Evolutionary conservation across 64 coral and sea anemone genomes (phyloP).

Genomic region (Pachyseris speciosa): DNA sequence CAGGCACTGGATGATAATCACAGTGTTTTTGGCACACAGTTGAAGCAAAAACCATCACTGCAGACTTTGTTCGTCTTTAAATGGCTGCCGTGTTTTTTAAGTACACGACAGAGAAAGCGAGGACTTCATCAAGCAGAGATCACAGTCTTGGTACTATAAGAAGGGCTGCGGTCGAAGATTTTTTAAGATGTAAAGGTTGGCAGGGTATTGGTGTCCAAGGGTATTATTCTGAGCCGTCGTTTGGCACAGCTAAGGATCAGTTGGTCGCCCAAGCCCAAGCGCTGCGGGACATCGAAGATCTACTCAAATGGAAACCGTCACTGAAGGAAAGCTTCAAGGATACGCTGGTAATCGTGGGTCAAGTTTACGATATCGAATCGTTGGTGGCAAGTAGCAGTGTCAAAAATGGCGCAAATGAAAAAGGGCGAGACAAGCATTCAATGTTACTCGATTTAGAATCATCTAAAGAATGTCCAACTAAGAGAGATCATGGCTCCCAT

Average conservation of each 20-base stretch:
- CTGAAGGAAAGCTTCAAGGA: constrained; percentile 10
- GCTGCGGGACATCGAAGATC: constrained; percentile 26
- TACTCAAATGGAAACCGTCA: constrained; percentile 23
- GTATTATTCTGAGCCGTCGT: constrained; percentile 1
- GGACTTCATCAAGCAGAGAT: not conserved
- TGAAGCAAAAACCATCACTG: too few relatives aligned
- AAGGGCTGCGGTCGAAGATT: not conserved
- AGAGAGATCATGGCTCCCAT: not conserved
- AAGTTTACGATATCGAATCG: constrained; percentile 44
- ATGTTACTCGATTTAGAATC: not conserved
- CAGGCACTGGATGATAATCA: not conserved
- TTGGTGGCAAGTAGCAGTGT: not conserved
- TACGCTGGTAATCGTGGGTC: constrained; percentile 17
- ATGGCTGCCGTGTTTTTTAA: constrained; percentile 29
- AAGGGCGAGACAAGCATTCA: not conserved
- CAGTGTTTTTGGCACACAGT: not conserved
- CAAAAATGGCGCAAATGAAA: not conserved
- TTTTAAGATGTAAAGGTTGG: constrained; percentile 16
- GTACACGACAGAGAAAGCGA: not conserved
- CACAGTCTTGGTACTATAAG: not conserved
- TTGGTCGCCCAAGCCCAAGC: constrained; percentile 6
- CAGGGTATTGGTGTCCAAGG: not conserved
- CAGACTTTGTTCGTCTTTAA: not conserved
- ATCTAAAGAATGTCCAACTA: not conserved
- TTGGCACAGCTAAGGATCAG: constrained; percentile 12